phyloP scores from a whole-genome alignment of 1,140 invertebrate species.

The Saccostrea cuccullata region DNA sequence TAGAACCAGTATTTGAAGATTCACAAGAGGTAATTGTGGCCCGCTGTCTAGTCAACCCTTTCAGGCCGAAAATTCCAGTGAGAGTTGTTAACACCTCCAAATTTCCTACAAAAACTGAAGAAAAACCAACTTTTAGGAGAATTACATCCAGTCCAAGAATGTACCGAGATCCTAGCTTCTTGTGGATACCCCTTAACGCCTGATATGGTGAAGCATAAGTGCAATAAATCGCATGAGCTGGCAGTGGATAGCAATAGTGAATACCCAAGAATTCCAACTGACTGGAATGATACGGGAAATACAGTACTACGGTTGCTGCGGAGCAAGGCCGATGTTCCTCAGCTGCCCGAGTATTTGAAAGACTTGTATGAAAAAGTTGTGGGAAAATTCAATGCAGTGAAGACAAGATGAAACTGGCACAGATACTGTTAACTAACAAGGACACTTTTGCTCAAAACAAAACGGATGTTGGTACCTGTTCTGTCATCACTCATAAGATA shows the following conservation, averaged over 20 bases:
- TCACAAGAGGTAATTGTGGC: background rate
- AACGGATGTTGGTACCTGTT: too few relatives aligned
- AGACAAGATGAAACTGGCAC: conserved; percentile 12
- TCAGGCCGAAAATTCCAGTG: too few relatives aligned
- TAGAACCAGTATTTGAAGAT: too few relatives aligned
- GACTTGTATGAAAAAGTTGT: conserved; percentile 46
- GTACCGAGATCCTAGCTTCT: too few relatives aligned
- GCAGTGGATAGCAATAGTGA: background rate
- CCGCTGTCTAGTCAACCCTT: too few relatives aligned
- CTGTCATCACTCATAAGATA: background rate
- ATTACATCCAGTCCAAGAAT: background rate
- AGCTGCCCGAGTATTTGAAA: conserved; percentile 39
- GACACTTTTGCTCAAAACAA: background rate
- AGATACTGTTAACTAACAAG: conserved; percentile 31
- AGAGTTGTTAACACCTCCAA: too few relatives aligned
- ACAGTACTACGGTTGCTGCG: too few relatives aligned
- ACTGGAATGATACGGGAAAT: too few relatives aligned
- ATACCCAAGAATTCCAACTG: too few relatives aligned
- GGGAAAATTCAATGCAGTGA: background rate
- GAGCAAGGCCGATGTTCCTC: background rate
- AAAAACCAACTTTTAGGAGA: background rate
- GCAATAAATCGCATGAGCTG: background rate
- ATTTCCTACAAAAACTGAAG: background rate
- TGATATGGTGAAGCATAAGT: background rate
- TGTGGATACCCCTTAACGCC: too few relatives aligned